Evolutionary conservation across 2,797 vertebrate species (phyloP), one percentile per base, ranked within the genome.

Genomic region (Halcyon badia): DNA sequence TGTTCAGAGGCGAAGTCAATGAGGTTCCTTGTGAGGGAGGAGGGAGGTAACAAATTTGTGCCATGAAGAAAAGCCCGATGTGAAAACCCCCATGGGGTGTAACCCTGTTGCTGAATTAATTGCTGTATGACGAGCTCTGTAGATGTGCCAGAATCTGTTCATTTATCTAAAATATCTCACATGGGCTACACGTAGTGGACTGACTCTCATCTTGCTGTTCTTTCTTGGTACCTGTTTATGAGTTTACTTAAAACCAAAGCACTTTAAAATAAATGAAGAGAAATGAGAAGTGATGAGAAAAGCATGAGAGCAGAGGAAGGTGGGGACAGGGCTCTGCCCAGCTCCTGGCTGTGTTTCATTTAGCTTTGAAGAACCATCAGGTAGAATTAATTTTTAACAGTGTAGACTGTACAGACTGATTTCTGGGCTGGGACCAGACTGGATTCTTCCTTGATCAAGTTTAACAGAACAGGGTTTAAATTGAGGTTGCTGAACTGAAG

Each of bases 401-500:
- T 15, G 4, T 7, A 61, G 57, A n/a, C 41, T 52, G 42, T 28
- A 35, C 75, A 78, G 56, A 31, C 69, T 93, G 93, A 93, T 83
- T 89, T 95, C 82, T 77, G 41, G 31, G 10, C 24, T 4, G 19
- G 89, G 58, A 7, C 71, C n/a, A 64, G 85, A 35, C 48, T 82
- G 79, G 70, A 33, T 78, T 68, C 51, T 89, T 83, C 95, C 84
- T 91, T 92, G 84, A 90, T 94, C 13, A 6, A 79, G 75, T 57
- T 83, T 66, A 96, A 54, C 82, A 94, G 91, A 90, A 87, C 93
- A 91, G 39, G 61, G 82, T 91, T 96, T 96, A 95, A 96, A 79
- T 52, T 39, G 94, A 94, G 85, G 33, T 88, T 93, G 71, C 85
- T 93, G 94, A 94, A 76, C 93, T 89, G 78, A 83, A 70, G 81